phyloP scores from a whole-genome alignment of 2,113 vertebrate species.

The Cisticola juncidis region DNA sequence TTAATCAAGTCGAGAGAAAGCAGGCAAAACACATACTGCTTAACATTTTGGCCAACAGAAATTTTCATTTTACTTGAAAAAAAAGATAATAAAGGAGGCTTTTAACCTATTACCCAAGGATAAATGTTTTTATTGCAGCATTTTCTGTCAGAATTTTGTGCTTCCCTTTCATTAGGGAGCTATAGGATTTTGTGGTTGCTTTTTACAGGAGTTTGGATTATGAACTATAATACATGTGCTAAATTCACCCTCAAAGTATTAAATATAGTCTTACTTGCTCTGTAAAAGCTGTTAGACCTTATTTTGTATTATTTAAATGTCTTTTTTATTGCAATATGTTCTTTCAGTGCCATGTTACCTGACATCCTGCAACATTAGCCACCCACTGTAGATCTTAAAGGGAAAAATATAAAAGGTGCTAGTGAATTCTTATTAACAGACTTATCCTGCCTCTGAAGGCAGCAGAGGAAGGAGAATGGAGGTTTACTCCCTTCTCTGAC shows the following conservation, averaged over 20 bases:
- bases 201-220: background rate
- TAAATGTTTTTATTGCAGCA: background rate
- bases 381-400: background rate
- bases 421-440: background rate
- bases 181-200: background rate
- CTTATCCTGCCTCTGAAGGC: background rate
- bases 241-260: background rate
- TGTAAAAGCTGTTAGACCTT: background rate
- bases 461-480: background rate
- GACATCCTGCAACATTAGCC: background rate
- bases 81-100: background rate
- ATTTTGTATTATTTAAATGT: background rate
- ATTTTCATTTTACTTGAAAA: conserved; percentile 19
- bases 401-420: background rate
- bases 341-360: background rate
- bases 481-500: background rate
- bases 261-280: background rate
- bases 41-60: background rate
- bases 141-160: background rate
- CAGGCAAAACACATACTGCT: background rate
- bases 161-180: background rate
- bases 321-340: background rate
- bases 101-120: background rate
- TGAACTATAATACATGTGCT: background rate
- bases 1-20: conserved; percentile 57